Percentiles rank a stretch among this genome's conserved stretches.
phyloP scores from a whole-genome alignment of 2,888 invertebrate genomes.

The Drosophila quinaria region DNA sequence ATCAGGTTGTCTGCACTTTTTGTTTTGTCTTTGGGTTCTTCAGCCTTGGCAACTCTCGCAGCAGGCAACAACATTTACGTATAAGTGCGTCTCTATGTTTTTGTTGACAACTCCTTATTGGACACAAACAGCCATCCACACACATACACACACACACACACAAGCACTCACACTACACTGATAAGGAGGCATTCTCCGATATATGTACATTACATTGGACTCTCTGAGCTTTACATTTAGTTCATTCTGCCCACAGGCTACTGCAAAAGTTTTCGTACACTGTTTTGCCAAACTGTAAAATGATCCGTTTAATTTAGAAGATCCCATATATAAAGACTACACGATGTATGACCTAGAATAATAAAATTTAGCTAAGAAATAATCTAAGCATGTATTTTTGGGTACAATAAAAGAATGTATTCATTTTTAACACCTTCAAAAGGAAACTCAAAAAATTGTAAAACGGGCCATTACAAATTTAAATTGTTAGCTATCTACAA shows the following conservation, averaged over 20 bases:
- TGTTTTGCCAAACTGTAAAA: not conserved
- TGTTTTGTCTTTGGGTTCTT: conserved; percentile 47
- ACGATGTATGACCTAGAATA: not conserved
- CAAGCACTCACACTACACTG: conserved; percentile 22
- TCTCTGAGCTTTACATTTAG: conserved; percentile 45
- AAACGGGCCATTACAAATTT: no score
- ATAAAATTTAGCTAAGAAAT: no score
- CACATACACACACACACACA: conserved; percentile 27
- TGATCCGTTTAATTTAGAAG: conserved; percentile 5
- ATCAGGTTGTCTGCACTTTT: conserved; percentile 71
- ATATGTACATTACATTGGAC: conserved; percentile 54
- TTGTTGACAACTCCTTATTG: conserved; percentile 77
- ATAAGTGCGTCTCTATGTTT: conserved; percentile 79
- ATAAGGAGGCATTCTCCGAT: conserved; percentile 35
- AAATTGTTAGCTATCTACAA: no score
- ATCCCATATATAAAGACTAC: not conserved
- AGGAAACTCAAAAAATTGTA: no score
- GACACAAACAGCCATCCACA: conserved; percentile 37
- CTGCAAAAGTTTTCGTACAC: conserved; percentile 49
- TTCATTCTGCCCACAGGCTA: conserved; percentile 38
- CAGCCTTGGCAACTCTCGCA: conserved; percentile 35
- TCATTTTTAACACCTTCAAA: no score
- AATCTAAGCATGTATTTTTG: no score
- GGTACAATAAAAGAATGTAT: no score
- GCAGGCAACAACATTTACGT: conserved; percentile 52